Conservation (phyloP, 1,140 invertebrate genomes). For the Globodera rostochiensis region DNA sequence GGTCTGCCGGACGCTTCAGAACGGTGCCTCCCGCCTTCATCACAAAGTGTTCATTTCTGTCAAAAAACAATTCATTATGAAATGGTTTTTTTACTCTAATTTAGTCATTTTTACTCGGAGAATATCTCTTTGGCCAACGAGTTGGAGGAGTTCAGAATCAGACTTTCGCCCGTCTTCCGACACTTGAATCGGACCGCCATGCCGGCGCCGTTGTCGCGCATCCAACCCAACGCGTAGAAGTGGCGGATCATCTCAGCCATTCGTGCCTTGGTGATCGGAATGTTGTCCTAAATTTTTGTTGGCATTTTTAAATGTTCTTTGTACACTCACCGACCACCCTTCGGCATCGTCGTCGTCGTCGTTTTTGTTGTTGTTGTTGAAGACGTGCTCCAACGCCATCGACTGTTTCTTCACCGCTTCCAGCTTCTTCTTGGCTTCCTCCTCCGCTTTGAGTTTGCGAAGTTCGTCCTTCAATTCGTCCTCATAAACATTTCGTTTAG, state of each 20-base stretch:
- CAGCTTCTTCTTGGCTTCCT: neutral
- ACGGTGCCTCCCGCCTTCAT: neutral
- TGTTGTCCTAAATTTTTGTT: slow-evolving; percentile 10
- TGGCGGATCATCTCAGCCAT: slow-evolving; percentile 14
- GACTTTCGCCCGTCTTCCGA: neutral
- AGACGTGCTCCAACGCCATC: too few relatives aligned
- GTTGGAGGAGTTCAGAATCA: slow-evolving; percentile 1
- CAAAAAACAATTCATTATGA: neutral
- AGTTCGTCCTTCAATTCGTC: neutral
- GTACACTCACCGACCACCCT: slow-evolving; percentile 11
- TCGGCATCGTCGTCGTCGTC: neutral
- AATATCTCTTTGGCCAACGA: neutral
- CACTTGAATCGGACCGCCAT: neutral
- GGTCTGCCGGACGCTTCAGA: neutral
- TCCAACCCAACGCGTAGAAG: neutral
- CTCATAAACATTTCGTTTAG: neutral
- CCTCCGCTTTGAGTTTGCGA: neutral
- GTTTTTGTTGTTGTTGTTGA: neutral
- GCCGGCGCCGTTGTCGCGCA: neutral
- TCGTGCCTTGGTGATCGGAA: neutral
- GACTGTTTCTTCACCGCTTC: neutral
- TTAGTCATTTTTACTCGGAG: neutral
- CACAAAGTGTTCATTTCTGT: neutral
- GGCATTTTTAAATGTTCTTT: neutral
- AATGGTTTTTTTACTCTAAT: neutral